Evolutionary conservation across 2,113 vertebrate species (phyloP).

Genomic region (Empidonax alnorum): DNA sequence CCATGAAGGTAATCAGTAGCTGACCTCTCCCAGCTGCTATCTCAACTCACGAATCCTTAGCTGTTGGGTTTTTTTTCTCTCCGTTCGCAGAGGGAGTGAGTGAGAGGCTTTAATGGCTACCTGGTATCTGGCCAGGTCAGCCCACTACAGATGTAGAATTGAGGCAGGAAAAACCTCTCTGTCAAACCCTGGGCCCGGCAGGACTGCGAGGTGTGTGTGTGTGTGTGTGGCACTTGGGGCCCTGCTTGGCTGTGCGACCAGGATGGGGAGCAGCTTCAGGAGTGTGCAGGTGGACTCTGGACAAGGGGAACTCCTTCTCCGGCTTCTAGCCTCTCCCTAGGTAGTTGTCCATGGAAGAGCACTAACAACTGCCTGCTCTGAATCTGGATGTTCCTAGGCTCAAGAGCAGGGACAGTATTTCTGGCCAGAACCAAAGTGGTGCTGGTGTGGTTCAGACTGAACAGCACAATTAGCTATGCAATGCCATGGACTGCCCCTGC

Average conservation of each 20-base stretch:
- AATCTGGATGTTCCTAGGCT: neutral
- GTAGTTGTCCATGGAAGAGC: neutral
- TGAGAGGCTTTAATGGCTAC: too few relatives aligned
- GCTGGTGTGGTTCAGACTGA: accelerated
- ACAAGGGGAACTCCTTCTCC: neutral
- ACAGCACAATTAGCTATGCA: accelerated
- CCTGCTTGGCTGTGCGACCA: neutral
- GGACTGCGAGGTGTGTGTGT: neutral
- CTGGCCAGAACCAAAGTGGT: neutral
- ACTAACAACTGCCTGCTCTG: neutral
- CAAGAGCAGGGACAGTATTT: neutral
- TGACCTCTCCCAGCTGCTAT: too few relatives aligned
- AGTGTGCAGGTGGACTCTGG: neutral
- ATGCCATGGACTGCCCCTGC: neutral
- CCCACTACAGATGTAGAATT: neutral
- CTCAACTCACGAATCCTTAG: too few relatives aligned
- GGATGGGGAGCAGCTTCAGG: neutral
- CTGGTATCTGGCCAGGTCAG: too few relatives aligned
- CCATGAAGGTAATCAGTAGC: too few relatives aligned
- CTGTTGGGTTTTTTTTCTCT: too few relatives aligned
- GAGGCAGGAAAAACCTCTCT: neutral
- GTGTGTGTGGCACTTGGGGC: neutral
- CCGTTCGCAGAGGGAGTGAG: too few relatives aligned
- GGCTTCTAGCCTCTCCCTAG: neutral
- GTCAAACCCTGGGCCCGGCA: neutral